These are phyloP conservation scores for Drosophila aldrichi DNA, from an alignment of 2,888 invertebrate genomes.

Conservation along the genomic window DNA sequence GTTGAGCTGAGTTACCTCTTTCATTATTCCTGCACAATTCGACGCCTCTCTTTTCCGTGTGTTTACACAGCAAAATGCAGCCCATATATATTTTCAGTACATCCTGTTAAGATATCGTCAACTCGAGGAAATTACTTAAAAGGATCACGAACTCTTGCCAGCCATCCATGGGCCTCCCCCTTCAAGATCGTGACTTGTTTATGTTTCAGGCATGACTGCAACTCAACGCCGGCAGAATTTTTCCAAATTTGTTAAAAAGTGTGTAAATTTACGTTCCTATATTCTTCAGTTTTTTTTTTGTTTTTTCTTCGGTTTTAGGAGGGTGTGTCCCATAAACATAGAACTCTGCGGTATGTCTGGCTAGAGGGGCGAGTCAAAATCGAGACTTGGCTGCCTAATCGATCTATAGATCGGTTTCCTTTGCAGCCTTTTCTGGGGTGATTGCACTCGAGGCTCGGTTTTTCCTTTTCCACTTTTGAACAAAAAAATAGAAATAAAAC, in stretches of 20 bases:
- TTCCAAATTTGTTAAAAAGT: constrained; percentile 77
- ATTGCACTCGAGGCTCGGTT: constrained; percentile 66
- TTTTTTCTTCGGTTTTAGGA: constrained; percentile 29
- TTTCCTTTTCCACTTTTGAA: constrained; percentile 43
- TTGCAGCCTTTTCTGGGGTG: constrained; percentile 64
- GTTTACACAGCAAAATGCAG: constrained; percentile 74
- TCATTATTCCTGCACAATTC: constrained; percentile 52
- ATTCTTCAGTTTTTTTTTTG: constrained; percentile 20
- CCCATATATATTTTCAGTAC: constrained; percentile 68
- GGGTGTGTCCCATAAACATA: constrained; percentile 79
- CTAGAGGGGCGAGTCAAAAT: constrained; percentile 32
- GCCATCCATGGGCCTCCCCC: neutral
- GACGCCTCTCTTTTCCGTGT: constrained; percentile 70
- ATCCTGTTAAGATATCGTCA: constrained; percentile 59
- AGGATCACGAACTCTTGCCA: constrained; percentile 71
- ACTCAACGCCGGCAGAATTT: constrained; percentile 65
- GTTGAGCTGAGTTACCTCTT: constrained; percentile 32
- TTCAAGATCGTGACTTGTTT: constrained; percentile 73
- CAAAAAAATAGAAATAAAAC: constrained; percentile 45
- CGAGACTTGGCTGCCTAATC: constrained; percentile 69
- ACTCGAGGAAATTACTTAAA: constrained; percentile 77
- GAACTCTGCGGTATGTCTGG: constrained; percentile 65
- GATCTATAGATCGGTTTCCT: constrained; percentile 64
- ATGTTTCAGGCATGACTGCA: constrained; percentile 78
- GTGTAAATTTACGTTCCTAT: constrained; percentile 75